These are phyloP conservation scores for Microplitis mediator DNA, from an alignment of 1,140 invertebrate species.

Conservation along the genomic window DNA sequence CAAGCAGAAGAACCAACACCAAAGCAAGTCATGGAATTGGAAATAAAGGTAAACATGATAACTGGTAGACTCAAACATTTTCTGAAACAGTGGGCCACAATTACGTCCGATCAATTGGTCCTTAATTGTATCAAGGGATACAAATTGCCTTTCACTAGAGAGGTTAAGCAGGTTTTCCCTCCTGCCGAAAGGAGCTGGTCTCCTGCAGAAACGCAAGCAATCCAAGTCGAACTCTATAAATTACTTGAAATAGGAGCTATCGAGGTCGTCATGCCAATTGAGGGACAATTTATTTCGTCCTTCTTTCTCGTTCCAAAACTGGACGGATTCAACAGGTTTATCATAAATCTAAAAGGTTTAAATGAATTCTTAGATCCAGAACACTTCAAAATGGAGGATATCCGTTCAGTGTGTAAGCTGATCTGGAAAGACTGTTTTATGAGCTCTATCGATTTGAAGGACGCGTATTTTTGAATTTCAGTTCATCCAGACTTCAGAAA, in stretches of 20 bases:
- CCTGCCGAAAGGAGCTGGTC: neutral
- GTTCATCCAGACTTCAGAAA: neutral
- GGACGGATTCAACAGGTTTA: conserved; percentile 7
- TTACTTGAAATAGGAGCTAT: neutral
- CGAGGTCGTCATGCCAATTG: neutral
- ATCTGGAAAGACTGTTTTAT: neutral
- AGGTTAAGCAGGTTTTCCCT: neutral
- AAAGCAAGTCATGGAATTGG: too few species aligned
- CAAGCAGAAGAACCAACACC: too few species aligned
- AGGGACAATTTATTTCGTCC: conserved; percentile 4
- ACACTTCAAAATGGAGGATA: conserved; percentile 17
- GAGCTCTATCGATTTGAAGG: neutral
- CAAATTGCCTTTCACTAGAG: neutral
- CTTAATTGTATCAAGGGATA: conserved; percentile 5
- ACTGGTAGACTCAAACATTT: neutral
- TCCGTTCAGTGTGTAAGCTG: neutral
- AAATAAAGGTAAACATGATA: neutral
- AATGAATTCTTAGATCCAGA: neutral
- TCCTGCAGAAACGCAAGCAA: neutral
- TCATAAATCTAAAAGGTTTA: conserved; percentile 5
- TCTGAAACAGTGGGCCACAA: neutral
- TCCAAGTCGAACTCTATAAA: neutral
- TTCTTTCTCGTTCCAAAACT: conserved; percentile 3
- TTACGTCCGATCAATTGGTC: conserved; percentile 3
- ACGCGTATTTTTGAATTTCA: neutral